These are phyloP conservation scores for Piscicola geometra DNA, from an alignment of 2,888 invertebrate genomes.

Conservation along the genomic window DNA sequence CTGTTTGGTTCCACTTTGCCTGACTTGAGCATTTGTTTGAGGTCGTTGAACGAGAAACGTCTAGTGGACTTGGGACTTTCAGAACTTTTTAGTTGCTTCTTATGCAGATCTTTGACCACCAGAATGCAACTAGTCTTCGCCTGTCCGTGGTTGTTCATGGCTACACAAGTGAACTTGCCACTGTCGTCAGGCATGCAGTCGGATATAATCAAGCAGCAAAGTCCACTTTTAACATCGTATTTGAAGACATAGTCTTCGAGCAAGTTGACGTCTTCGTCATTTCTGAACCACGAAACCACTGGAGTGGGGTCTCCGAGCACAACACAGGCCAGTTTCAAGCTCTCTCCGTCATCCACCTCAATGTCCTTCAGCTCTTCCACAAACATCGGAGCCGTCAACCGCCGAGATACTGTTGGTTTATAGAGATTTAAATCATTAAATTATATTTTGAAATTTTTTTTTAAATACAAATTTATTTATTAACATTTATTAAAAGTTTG, in stretches of 20 bases:
- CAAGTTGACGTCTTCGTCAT: constrained; percentile 52
- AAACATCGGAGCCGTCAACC: constrained; percentile 31
- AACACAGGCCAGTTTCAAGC: constrained; percentile 49
- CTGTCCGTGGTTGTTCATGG: constrained; percentile 75
- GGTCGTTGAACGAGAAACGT: constrained; percentile 14
- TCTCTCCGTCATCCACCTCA: constrained; percentile 50
- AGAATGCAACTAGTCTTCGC: constrained; percentile 58
- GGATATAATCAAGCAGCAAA: constrained; percentile 49
- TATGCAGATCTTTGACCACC: constrained; percentile 58
- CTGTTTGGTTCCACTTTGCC: constrained; percentile 3
- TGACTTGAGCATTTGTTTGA: constrained; percentile 21
- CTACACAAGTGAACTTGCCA: constrained; percentile 64
- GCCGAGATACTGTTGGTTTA: not conserved
- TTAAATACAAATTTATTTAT: no score
- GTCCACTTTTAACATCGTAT: constrained; percentile 51
- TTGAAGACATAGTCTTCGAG: constrained; percentile 52
- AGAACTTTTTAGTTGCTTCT: not conserved
- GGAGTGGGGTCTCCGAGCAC: constrained; percentile 51
- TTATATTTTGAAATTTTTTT: not conserved
- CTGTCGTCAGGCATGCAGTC: constrained; percentile 55
- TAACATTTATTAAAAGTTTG: no score
- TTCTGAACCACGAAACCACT: constrained; percentile 52
- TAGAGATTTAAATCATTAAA: not conserved
- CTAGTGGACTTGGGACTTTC: not conserved
- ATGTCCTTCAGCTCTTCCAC: constrained; percentile 38